Percentiles rank a stretch among this genome's conserved stretches.
phyloP scores from a whole-genome alignment of 2,113 vertebrate genomes.

The Rhinichthys klamathensis region DNA sequence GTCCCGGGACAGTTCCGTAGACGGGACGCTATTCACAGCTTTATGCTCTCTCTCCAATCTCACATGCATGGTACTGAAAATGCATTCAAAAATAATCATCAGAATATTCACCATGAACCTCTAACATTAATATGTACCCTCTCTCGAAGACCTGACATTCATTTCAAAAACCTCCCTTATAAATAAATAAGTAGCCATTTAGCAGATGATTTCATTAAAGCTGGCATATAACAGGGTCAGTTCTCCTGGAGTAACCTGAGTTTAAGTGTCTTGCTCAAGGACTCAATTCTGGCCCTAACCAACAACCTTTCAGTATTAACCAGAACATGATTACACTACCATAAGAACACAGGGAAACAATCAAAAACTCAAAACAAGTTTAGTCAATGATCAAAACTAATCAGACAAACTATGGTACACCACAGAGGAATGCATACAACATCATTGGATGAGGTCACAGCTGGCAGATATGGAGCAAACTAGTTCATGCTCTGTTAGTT shows the following conservation, averaged over 20 bases:
- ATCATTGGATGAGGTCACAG: constrained; percentile 14
- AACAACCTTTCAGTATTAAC: background rate
- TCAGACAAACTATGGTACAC: background rate
- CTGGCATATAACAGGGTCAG: background rate
- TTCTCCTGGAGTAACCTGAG: background rate
- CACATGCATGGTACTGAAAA: background rate
- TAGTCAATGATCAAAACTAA: background rate
- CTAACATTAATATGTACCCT: background rate
- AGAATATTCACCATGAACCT: background rate
- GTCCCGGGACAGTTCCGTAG: constrained; percentile 6
- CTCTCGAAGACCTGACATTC: background rate
- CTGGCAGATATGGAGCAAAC: constrained; percentile 8
- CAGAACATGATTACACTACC: background rate
- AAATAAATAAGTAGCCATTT: background rate
- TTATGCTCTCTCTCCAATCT: constrained; percentile 3
- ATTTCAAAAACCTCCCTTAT: background rate
- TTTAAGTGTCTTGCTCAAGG: background rate
- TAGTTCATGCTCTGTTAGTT: constrained; percentile 16
- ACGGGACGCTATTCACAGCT: background rate
- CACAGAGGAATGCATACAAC: background rate
- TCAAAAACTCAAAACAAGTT: background rate
- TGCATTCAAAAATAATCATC: background rate
- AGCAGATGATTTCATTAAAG: constrained; percentile 2
- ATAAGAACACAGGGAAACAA: background rate
- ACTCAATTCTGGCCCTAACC: background rate